Percentiles rank a stretch among this genome's conserved stretches.
These are phyloP conservation scores for Agriopis leucophaearia DNA, from an alignment of 2,888 invertebrate genomes.

Conservation along the genomic window DNA sequence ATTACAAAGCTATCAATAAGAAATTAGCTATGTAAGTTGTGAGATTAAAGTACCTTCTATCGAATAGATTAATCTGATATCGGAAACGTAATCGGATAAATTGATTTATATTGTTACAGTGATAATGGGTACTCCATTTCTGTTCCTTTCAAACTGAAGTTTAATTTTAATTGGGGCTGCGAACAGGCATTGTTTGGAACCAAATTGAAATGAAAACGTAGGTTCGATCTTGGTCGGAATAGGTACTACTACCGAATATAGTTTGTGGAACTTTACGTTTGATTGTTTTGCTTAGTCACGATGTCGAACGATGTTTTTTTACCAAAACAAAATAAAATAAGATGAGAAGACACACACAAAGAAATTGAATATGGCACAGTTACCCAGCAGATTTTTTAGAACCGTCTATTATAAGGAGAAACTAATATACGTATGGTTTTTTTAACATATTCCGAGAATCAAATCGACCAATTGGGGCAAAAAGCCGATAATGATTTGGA, in stretches of 20 bases:
- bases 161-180: conserved; percentile 58
- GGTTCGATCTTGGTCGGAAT: conserved; percentile 9
- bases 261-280: conserved; percentile 1
- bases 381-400: too few relatives aligned
- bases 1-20: conserved; percentile 10
- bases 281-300: conserved; percentile 3
- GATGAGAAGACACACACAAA: too few relatives aligned
- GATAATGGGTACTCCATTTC: conserved; percentile 39
- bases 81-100: conserved; percentile 30
- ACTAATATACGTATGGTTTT: too few relatives aligned
- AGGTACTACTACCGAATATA: conserved; percentile 4
- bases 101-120: conserved; percentile 36
- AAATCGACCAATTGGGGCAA: too few relatives aligned
- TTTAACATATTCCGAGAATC: too few relatives aligned
- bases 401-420: too few relatives aligned
- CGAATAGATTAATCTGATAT: conserved; percentile 25
- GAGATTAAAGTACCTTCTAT: conserved; percentile 15
- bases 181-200: conserved; percentile 53
- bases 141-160: conserved; percentile 58
- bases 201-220: conserved; percentile 26
- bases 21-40: conserved; percentile 11
- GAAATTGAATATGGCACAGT: too few relatives aligned
- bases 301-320: not conserved
- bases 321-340: too few relatives aligned
- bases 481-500: too few relatives aligned